A percentile compares a stretch with the other conserved stretches of the same genome.
phyloP scores from a whole-genome alignment of 2,888 invertebrate species.

The Andricus quercusramuli region DNA sequence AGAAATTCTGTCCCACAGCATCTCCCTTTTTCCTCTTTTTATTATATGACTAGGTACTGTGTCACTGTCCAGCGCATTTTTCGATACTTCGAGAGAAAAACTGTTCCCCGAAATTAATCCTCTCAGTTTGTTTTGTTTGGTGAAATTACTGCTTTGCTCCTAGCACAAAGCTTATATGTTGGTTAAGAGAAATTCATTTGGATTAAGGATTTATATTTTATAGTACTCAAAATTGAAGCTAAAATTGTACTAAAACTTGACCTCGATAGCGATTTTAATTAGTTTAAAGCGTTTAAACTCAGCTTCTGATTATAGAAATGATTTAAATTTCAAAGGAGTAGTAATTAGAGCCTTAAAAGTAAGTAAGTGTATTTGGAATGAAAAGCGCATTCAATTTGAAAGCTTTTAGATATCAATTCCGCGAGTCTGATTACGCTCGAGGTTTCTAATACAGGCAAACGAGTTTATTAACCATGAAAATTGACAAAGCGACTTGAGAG shows the following conservation, averaged over 20 bases:
- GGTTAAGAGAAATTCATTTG: background rate
- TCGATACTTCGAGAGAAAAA: conserved; percentile 6
- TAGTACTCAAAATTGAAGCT: background rate
- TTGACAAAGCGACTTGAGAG: conserved; percentile 15
- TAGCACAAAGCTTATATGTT: background rate
- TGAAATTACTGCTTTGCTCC: background rate
- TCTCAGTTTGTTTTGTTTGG: conserved; percentile 1
- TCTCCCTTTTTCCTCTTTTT: conserved; percentile 55
- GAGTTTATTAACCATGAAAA: background rate
- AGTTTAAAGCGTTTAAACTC: background rate
- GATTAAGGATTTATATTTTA: background rate
- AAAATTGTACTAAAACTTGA: too few relatives aligned
- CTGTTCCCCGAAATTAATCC: conserved; percentile 14
- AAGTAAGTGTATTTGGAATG: background rate
- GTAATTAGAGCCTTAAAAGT: background rate
- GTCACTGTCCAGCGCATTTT: background rate
- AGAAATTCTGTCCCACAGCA: conserved; percentile 62
- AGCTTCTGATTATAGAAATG: background rate
- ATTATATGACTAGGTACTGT: conserved; percentile 45
- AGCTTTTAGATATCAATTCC: background rate
- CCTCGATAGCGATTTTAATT: background rate
- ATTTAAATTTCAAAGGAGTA: background rate
- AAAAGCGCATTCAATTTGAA: background rate
- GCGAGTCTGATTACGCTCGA: background rate
- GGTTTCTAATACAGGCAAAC: background rate